phyloP scores from a whole-genome alignment of 2,888 invertebrate species.

The Macrosoma leucophasiata region DNA sequence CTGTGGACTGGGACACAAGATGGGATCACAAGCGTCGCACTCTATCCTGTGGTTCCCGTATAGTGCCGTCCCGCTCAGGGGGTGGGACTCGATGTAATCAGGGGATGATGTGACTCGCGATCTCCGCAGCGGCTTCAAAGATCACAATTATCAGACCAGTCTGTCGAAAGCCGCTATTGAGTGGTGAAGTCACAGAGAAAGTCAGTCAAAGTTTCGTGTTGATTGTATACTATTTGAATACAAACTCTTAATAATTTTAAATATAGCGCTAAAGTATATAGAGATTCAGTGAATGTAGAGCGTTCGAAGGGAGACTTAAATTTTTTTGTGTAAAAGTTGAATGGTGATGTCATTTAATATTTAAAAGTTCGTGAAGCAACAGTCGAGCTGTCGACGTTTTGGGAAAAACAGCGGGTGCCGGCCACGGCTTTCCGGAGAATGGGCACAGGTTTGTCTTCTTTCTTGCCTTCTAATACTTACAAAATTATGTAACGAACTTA shows the following conservation, averaged over 20 bases:
- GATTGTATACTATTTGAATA: no score
- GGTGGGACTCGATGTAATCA: conserved; percentile 74
- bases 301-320: conserved; percentile 18
- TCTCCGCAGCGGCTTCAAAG: conserved; percentile 72
- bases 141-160: conserved; percentile 75
- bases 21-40: conserved; percentile 71
- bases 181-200: conserved; percentile 62
- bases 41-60: conserved; percentile 30
- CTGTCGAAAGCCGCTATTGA: conserved; percentile 69
- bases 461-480: not conserved
- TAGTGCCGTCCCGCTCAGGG: conserved; percentile 50
- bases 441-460: conserved; percentile 79
- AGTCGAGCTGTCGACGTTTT: conserved; percentile 73
- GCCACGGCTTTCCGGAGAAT: conserved; percentile 79
- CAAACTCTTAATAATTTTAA: no score
- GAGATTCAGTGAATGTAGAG: not conserved
- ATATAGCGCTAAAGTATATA: no score
- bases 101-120: conserved; percentile 76
- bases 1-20: conserved; percentile 78
- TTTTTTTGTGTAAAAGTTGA: conserved; percentile 30
- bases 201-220: conserved; percentile 35
- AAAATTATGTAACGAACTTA: no score
- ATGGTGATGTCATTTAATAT: conserved; percentile 28
- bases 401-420: conserved; percentile 78
- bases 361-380: conserved; percentile 26